Evolutionary conservation across 2,113 vertebrate genomes (phyloP).

Genomic region (Hydrochoerus hydrochaeris): DNA sequence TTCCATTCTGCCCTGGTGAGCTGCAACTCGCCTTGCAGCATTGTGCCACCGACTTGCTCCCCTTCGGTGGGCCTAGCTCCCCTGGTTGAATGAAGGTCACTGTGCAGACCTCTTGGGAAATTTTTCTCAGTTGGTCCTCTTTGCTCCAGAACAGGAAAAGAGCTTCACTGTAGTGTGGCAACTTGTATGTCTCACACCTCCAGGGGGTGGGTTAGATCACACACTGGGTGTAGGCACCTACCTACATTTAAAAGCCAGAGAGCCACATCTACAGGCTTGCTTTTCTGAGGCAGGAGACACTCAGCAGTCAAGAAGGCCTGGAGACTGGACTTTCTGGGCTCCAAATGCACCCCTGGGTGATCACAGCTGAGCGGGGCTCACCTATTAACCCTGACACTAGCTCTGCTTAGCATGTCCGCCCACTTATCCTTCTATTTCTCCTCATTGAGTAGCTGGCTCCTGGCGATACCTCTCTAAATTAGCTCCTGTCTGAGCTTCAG

Average conservation of each 20-base stretch:
- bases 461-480: not conserved
- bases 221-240: not conserved
- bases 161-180: not conserved
- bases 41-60: too few relatives aligned
- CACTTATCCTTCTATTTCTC: not conserved
- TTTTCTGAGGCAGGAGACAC: not conserved
- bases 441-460: not conserved
- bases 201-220: not conserved
- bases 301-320: not conserved
- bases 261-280: accelerated
- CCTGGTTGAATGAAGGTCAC: too few relatives aligned
- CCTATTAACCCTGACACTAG: not conserved
- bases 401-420: not conserved
- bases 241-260: not conserved
- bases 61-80: too few relatives aligned
- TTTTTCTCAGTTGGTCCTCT: not conserved
- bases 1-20: too few relatives aligned
- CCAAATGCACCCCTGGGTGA: not conserved
- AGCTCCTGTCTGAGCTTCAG: not conserved
- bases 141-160: not conserved
- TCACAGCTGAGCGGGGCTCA: accelerated
- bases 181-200: not conserved
- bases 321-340: not conserved
- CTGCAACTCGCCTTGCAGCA: too few relatives aligned
- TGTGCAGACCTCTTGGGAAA: not conserved